Evolutionary conservation across 2,113 vertebrate species (phyloP).

Genomic region (Illadopsis cleaveri): DNA sequence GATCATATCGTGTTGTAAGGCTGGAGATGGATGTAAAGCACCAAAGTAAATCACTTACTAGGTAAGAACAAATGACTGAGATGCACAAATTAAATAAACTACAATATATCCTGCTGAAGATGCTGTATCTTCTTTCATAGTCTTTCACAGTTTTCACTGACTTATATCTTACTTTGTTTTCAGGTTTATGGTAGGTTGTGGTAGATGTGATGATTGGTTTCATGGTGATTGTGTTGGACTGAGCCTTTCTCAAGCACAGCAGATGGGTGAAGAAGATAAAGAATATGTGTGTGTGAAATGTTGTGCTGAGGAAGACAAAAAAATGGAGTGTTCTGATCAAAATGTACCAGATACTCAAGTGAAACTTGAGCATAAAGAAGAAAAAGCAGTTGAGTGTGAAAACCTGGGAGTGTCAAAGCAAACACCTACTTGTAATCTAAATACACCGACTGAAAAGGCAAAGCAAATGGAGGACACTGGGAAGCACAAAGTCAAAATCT

Average conservation of each 20-base stretch:
- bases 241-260: conserved; percentile 90
- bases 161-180: background rate
- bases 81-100: background rate
- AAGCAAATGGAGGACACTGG: conserved; percentile 65
- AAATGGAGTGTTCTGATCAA: conserved; percentile 72
- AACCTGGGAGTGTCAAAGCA: conserved; percentile 75
- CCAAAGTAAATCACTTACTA: background rate
- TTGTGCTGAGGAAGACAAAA: conserved; percentile 90
- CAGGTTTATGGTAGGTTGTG: conserved; percentile 98
- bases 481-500: conserved; percentile 84
- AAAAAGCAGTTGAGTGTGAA: conserved; percentile 76
- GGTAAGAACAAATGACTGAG: background rate
- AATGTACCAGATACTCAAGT: conserved; percentile 66
- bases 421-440: conserved; percentile 58
- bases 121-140: background rate
- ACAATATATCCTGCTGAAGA: background rate
- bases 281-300: conserved; percentile 96
- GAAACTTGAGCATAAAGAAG: conserved; percentile 76
- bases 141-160: background rate
- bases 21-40: conserved; percentile 65
- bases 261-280: conserved; percentile 96
- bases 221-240: conserved; percentile 96
- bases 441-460: conserved; percentile 45
- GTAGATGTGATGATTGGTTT: conserved; percentile 98
- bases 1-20: conserved; percentile 56